Evolutionary conservation across 2,113 vertebrate genomes (phyloP).

Genomic region (Sitta europaea): DNA sequence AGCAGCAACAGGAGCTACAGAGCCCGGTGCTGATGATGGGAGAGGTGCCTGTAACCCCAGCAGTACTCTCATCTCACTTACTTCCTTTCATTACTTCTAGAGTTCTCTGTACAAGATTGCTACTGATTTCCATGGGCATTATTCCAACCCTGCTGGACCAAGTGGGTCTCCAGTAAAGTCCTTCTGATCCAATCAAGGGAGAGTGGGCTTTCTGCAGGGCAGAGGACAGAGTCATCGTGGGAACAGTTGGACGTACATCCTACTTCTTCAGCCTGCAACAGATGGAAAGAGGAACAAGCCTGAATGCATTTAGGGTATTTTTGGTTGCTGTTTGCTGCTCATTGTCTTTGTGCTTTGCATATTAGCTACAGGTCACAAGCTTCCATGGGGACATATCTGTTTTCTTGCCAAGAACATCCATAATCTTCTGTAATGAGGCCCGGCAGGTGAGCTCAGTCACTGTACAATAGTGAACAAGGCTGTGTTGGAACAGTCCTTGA

Average conservation of each 20-base stretch:
- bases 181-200: not conserved
- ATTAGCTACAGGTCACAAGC: not conserved
- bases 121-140: not conserved
- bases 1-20: not conserved
- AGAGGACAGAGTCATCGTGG: not conserved
- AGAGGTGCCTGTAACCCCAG: not conserved
- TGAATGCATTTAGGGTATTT: not conserved
- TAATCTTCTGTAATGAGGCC: constrained; percentile 24
- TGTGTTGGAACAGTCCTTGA: not conserved
- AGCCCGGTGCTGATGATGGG: not conserved
- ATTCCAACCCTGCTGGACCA: not conserved
- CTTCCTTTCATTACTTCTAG: not conserved
- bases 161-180: not conserved
- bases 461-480: not conserved
- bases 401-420: constrained; percentile 30
- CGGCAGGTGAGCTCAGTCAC: not conserved
- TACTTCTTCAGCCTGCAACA: not conserved
- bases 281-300: constrained; percentile 1
- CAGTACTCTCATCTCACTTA: not conserved
- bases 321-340: not conserved
- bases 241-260: not conserved
- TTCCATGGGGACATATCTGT: not conserved
- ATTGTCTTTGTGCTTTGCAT: not conserved
- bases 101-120: not conserved
- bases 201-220: not conserved